phyloP scores from a whole-genome alignment of 2,113 vertebrate species.

The Chunga burmeisteri region DNA sequence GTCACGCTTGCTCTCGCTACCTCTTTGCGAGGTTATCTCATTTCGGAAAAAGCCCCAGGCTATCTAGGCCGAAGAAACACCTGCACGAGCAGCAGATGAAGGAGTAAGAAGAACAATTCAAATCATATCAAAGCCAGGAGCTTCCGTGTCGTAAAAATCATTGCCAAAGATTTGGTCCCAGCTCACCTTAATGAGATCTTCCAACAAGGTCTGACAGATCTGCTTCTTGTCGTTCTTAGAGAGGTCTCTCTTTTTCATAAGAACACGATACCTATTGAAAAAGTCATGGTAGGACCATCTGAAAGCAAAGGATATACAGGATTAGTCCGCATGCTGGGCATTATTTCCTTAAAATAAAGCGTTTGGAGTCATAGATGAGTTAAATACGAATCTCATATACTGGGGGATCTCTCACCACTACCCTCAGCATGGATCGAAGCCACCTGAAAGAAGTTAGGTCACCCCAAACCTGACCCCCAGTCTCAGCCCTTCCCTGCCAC shows the following conservation, averaged over 20 bases:
- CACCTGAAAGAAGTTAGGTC: not conserved
- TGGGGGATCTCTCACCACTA: not conserved
- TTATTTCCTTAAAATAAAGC: not conserved
- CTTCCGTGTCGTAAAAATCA: not conserved
- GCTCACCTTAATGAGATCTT: conserved; percentile 88
- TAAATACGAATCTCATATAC: accelerated
- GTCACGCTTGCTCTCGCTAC: not conserved
- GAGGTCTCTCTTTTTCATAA: conserved; percentile 86
- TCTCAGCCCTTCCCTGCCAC: not conserved
- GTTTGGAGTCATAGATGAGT: accelerated
- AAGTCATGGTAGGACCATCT: conserved; percentile 97
- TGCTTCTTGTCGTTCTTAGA: conserved; percentile 81
- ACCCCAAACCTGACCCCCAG: not conserved
- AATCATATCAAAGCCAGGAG: accelerated
- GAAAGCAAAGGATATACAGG: not conserved
- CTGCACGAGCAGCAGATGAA: not conserved
- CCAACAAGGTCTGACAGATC: conserved; percentile 84
- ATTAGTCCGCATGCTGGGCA: not conserved
- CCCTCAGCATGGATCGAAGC: not conserved
- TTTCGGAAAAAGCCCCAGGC: not conserved
- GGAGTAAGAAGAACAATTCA: not conserved
- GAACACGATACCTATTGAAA: conserved; percentile 89
- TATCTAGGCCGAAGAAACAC: not conserved
- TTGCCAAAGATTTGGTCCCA: not conserved
- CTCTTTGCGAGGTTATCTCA: not conserved